phyloP scores from a whole-genome alignment of 2,888 invertebrate species.

The Apodemia hepburni region DNA sequence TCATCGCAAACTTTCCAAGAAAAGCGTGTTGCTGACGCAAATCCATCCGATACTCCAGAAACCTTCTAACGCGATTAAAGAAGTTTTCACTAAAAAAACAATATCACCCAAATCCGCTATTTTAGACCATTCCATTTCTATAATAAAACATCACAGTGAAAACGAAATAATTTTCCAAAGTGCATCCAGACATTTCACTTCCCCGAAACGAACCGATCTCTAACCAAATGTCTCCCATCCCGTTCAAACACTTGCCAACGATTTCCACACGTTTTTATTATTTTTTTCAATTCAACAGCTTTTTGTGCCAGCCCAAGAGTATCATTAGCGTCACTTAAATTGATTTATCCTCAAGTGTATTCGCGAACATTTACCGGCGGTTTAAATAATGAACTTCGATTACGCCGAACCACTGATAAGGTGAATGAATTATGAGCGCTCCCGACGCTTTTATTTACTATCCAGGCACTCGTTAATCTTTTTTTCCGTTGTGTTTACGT shows the following conservation, averaged over 20 bases:
- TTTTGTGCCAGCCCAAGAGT: slow-evolving; percentile 13
- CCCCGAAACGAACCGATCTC: not conserved
- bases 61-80: no score
- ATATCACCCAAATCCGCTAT: no score
- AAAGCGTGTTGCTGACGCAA: no score
- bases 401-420: slow-evolving; percentile 25
- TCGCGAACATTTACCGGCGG: slow-evolving; percentile 26
- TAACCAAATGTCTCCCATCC: not conserved
- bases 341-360: slow-evolving; percentile 20
- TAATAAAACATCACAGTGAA: no score
- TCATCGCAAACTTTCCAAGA: no score
- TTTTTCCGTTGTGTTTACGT: slow-evolving; percentile 15
- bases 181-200: not conserved
- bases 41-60: no score
- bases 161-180: no score
- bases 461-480: slow-evolving; percentile 18
- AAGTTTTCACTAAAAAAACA: no score
- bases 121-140: no score
- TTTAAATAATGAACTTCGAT: slow-evolving; percentile 29
- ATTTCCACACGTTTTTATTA: slow-evolving; percentile 6
- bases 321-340: slow-evolving; percentile 17
- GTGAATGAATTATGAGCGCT: slow-evolving; percentile 24
- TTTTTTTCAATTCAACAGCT: slow-evolving; percentile 17
- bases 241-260: slow-evolving; percentile 3
- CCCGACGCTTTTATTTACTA: slow-evolving; percentile 18